Conservation (phyloP, 2,888 invertebrate species). For the Leptopilina drosophilae region DNA sequence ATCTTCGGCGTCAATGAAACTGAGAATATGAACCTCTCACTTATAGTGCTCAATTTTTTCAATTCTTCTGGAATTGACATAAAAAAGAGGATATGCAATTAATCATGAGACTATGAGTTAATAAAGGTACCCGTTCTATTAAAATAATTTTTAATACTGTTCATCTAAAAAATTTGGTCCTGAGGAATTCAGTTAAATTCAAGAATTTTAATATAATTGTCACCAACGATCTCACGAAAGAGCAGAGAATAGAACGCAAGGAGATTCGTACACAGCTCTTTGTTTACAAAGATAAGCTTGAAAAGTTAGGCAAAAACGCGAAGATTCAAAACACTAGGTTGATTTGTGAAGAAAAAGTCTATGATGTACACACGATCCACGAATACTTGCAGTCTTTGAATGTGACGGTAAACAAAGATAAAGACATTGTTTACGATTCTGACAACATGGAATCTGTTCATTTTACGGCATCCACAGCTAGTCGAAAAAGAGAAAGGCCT, state of each 20-base stretch:
- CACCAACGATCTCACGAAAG: constrained; percentile 8
- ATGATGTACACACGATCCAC: neutral
- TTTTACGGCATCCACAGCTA: neutral
- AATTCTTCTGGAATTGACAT: neutral
- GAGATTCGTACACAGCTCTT: neutral
- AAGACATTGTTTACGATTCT: neutral
- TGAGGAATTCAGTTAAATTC: neutral
- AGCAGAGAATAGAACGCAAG: neutral
- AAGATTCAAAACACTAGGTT: neutral
- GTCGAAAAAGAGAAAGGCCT: neutral
- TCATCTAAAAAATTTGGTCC: neutral
- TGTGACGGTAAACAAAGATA: neutral
- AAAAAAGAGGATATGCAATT: neutral
- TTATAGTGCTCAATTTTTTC: neutral
- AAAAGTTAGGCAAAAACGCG: neutral
- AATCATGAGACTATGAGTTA: neutral
- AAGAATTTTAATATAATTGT: neutral
- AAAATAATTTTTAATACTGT: too few relatives aligned
- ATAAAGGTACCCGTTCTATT: neutral
- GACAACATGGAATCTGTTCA: neutral
- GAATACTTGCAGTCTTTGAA: neutral
- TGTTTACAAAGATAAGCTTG: neutral
- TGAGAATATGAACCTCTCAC: neutral
- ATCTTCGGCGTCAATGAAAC: neutral
- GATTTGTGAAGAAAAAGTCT: neutral